Base-by-base conservation (phyloP, 2,797 vertebrate genomes). In the Gastrophryne carolinensis region DNA sequence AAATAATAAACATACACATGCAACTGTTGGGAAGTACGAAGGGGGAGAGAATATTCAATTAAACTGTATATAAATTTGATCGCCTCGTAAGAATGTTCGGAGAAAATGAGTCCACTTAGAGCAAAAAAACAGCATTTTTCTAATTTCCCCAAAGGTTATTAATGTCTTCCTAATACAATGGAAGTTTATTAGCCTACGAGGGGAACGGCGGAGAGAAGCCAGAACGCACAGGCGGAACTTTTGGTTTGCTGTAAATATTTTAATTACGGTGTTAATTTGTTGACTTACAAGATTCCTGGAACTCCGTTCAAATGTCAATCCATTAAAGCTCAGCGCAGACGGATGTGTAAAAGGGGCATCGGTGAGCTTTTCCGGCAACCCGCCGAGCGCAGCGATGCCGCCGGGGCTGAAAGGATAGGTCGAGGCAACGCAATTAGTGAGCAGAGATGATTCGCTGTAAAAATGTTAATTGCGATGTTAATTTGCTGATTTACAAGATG, bases 51-150 rank as follows among this genome's bases (percentile, higher is more conserved):
- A 78, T 69, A 37, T 78, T 73, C 65, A 71, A 21, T 69, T 61
- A 21, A 63, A 34, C 17, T 30, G 50, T 47, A 67, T 26, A 54
- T 63, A 11, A 60, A 75, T 68, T 41, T 27, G 69, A 17, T 19
- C 60, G 70, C 64, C 8, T 35, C 58, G 35, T 47, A 61, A 69
- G 19, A 78, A 77, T 81, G 72, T 73, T 79, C 57, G 69, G 49
- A 69, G 64, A 77, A 39, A 78, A 79, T 44, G 58, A 23, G 44
- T 60, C 66, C 15, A 74, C 35, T 50, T 73, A 63, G 23, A 65
- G 64, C 75, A 79, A 60, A 73, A n/a, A 67, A 35, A 39, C 56
- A 35, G 37, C 5, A 63, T 68, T 39, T 50, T 24, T 62, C 60
- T 5, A 26, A 9, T 69, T 77, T 60, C 68, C 70, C 27, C 3